A percentile compares a stretch with the other conserved stretches of the same genome.
phyloP scores from a whole-genome alignment of 2,888 invertebrate genomes.

The Drosophila neotestacea region DNA sequence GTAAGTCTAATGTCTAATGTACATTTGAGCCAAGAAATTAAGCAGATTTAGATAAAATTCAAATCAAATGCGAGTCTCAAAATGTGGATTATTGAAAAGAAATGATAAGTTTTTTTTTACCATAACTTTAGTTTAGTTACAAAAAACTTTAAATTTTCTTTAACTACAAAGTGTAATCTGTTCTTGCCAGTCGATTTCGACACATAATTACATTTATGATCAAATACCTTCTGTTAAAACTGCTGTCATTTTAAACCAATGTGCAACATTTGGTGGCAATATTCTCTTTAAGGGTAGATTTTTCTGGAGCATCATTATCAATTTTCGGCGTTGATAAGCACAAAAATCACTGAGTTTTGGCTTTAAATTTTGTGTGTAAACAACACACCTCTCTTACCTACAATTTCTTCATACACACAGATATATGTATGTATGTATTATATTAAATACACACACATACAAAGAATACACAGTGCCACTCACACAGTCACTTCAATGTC shows the following conservation, averaged over 20 bases:
- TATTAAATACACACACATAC: slow-evolving; percentile 1
- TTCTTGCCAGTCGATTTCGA: no score
- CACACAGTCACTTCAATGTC: slow-evolving; percentile 73
- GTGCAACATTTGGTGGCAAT: slow-evolving; percentile 46
- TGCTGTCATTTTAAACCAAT: slow-evolving; percentile 32
- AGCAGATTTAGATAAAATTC: no score
- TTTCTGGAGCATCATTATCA: slow-evolving; percentile 38
- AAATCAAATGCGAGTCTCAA: no score
- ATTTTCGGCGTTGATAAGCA: slow-evolving; percentile 68
- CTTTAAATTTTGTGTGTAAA: slow-evolving; percentile 78
- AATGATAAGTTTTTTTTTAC: no score
- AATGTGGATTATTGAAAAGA: no score
- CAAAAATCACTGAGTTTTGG: slow-evolving; percentile 69
- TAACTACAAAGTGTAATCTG: no score
- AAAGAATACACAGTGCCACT: slow-evolving; percentile 53
- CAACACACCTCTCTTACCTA: slow-evolving; percentile 35
- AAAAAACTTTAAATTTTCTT: no score
- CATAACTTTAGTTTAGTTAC: no score
- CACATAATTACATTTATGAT: no score
- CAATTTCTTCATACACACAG: not conserved
- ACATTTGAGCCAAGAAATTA: no score
- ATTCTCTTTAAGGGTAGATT: slow-evolving; percentile 20
- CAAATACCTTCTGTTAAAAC: not conserved
- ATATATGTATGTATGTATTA: not conserved
- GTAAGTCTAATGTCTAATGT: no score